phyloP scores from a whole-genome alignment of 1,140 invertebrate species.

The Leptestheria dahalacensis region DNA sequence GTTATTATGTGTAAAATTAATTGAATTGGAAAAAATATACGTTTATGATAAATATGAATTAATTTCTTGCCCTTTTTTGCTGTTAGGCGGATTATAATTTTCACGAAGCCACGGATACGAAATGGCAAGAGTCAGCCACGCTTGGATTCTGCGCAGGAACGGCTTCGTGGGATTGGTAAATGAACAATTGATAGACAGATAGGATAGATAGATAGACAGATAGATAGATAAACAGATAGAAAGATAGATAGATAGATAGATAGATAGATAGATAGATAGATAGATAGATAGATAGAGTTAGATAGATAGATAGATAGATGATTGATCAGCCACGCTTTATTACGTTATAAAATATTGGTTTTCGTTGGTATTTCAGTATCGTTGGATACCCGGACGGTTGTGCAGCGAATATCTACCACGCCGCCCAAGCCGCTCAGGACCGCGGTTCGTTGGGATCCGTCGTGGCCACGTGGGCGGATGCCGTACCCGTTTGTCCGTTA shows the following conservation, averaged over 20 bases:
- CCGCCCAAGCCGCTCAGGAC: slow-evolving; percentile 36
- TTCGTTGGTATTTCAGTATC: slow-evolving; percentile 30
- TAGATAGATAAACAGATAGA: no score
- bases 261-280: no score
- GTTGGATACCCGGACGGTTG: slow-evolving; percentile 48
- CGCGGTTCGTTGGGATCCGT: slow-evolving; percentile 41
- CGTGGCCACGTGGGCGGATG: slow-evolving; percentile 48
- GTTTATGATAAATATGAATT: no score
- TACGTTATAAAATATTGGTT: no score
- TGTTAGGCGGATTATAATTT: slow-evolving; percentile 49
- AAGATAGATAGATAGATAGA: no score
- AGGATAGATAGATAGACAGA: no score
- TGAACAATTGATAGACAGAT: no score
- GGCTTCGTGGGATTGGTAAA: slow-evolving; percentile 43
- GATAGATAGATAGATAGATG: no score
- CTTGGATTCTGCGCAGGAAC: slow-evolving; percentile 46
- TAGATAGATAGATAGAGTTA: no score
- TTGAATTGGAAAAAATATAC: no score
- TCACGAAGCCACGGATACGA: slow-evolving; percentile 37
- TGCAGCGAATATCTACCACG: slow-evolving; percentile 42
- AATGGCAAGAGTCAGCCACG: slow-evolving; percentile 36
- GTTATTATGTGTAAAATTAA: no score
- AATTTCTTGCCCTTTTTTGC: slow-evolving; percentile 18
- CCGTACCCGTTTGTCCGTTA: slow-evolving; percentile 43
- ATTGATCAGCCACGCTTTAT: no score